These are phyloP conservation scores for Rhagologus leucostigma DNA, from an alignment of 2,113 vertebrate species.

Conservation along the genomic window DNA sequence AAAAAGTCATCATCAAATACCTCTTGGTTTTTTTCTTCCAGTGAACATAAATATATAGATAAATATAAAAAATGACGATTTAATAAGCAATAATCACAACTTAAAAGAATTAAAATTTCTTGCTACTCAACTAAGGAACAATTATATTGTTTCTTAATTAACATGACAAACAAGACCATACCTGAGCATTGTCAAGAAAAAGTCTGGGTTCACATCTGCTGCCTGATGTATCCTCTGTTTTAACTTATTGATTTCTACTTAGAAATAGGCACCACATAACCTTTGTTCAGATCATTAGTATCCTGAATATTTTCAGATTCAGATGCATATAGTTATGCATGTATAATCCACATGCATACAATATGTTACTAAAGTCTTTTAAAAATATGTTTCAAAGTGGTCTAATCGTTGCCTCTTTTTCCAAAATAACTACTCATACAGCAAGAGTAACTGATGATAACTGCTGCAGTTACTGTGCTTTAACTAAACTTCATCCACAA, in stretches of 20 bases:
- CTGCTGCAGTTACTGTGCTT: background rate
- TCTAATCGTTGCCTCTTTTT: background rate
- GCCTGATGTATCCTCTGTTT: background rate
- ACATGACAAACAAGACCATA: background rate
- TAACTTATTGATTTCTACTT: background rate
- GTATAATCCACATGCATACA: background rate
- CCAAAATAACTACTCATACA: background rate
- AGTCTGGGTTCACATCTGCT: background rate
- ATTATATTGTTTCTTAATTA: background rate
- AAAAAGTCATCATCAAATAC: background rate
- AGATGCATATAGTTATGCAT: background rate
- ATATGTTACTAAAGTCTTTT: background rate
- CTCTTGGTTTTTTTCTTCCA: background rate
- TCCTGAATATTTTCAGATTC: background rate
- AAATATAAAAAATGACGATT: background rate
- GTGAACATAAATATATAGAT: background rate
- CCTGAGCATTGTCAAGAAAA: background rate
- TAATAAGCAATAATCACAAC: background rate
- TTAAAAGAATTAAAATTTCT: background rate
- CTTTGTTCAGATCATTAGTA: background rate
- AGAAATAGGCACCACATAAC: background rate
- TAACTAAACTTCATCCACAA: background rate
- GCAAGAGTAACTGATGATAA: background rate
- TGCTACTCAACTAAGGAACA: background rate
- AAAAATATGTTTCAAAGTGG: rapidly evolving